phyloP scores from a whole-genome alignment of 2,113 vertebrate genomes.

The Amphiprion percula region DNA sequence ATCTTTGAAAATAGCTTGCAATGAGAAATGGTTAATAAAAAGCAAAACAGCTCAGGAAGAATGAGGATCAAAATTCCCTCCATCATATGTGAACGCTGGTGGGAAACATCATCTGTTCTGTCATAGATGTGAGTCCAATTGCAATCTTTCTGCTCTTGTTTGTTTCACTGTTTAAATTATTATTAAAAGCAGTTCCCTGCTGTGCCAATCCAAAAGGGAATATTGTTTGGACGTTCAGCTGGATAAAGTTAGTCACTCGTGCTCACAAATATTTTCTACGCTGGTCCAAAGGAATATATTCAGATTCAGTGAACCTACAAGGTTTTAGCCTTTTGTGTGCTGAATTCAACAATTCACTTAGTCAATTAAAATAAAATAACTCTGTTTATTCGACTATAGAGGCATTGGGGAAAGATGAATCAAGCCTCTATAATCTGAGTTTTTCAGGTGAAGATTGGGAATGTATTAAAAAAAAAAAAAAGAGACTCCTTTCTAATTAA shows the following conservation, averaged over 20 bases:
- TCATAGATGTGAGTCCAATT: constrained; percentile 19
- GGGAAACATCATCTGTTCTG: constrained; percentile 14
- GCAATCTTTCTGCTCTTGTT: constrained; percentile 31
- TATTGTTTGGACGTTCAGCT: constrained; percentile 34
- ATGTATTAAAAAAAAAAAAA: constrained; percentile 24
- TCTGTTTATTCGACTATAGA: constrained; percentile 37
- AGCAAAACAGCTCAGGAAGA: constrained; percentile 46
- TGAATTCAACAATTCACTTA: constrained; percentile 47
- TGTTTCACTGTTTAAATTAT: constrained; percentile 17
- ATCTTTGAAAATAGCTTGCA: constrained; percentile 56
- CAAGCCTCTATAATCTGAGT: constrained; percentile 31
- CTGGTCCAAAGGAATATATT: constrained; percentile 49
- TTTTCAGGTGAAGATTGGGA: constrained; percentile 55
- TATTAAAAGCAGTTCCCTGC: constrained; percentile 39
- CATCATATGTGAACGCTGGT: constrained; percentile 29
- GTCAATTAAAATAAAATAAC: constrained; percentile 53
- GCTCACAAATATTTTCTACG: constrained; percentile 30
- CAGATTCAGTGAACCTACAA: constrained; percentile 38
- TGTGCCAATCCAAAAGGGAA: constrained; percentile 8
- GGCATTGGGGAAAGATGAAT: constrained; percentile 25
- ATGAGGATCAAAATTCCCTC: constrained; percentile 28
- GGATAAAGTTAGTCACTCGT: constrained; percentile 37
- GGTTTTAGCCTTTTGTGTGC: constrained; percentile 45
- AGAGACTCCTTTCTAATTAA: constrained; percentile 48
- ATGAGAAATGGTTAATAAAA: constrained; percentile 52